phyloP scores from a whole-genome alignment of 1,140 invertebrate genomes.

The Nephila pilipes region DNA sequence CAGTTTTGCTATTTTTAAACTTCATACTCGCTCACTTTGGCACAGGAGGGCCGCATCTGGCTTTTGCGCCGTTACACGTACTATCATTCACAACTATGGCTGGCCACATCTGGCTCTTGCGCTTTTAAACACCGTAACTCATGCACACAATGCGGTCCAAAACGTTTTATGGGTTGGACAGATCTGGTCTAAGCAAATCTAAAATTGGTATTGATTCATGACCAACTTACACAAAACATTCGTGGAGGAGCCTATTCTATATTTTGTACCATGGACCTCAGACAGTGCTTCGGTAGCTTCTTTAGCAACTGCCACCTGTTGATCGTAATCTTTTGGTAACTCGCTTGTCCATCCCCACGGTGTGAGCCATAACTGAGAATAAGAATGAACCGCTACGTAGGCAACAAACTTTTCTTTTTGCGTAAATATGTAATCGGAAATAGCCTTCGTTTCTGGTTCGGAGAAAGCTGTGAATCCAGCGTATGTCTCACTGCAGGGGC shows the following conservation, averaged over 20 bases:
- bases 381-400: slow-evolving; percentile 78
- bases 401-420: slow-evolving; percentile 67
- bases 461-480: slow-evolving; percentile 79
- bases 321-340: slow-evolving; percentile 82
- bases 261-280: slow-evolving; percentile 85
- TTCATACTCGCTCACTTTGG: no score
- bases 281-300: slow-evolving; percentile 87
- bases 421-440: slow-evolving; percentile 78
- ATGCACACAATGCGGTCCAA: no score
- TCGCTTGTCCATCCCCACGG: slow-evolving; percentile 86
- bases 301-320: slow-evolving; percentile 67
- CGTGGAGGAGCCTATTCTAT: slow-evolving; percentile 80
- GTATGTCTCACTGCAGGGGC: slow-evolving; percentile 79
- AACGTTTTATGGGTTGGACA: no score
- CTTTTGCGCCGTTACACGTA: no score
- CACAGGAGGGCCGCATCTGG: no score
- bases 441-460: slow-evolving; percentile 80
- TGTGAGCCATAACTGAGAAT: slow-evolving; percentile 83
- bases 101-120: no score
- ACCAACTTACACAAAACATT: slow-evolving; percentile 81
- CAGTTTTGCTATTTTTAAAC: no score
- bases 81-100: no score
- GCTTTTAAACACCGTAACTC: no score
- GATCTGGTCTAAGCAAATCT: no score
- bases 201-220: no score